Base-by-base conservation (phyloP, 2,888 invertebrate genomes). In the Eristalis tenax region DNA sequence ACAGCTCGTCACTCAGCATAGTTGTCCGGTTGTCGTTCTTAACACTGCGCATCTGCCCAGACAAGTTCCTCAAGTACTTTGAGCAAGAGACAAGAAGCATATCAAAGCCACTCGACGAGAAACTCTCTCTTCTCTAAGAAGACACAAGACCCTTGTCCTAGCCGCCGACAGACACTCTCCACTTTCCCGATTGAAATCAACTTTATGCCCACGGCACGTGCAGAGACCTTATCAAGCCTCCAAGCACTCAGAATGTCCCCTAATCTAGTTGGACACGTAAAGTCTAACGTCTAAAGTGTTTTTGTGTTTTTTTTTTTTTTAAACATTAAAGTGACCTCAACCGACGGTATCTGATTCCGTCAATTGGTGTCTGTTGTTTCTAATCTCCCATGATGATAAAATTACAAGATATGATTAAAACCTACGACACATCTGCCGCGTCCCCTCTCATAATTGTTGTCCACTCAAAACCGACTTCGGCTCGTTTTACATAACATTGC, bases 401-500 rank as follows among this genome's bases (percentile, higher is more conserved):
- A 69, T 38, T 59, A 56, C 56, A 68, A 76, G 57, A 68, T 69
- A 69, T 69, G 50, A 32, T 59, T 56, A 38, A 11, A 57, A 66
- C 68, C 5, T 13, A 13, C 38, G 5, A 15, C 22, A 26, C 38
- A 28, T 22, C 35, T 79, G 75, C 70, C 5, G 28, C 4, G 5
- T 5, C 28, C 83, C 59, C 70, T 64, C 13, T 26, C 71, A 57
- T 28, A 61, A 50, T n/a, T 38, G 23, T 50, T 11, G 26, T 85
- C 81, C 71, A 85, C 85, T 85, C 73, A 57, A 40, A 6, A 71
- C 4, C 22, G 35, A 73, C 73, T 81, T 57, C 63, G 68, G 57
- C 77, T 68, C n/a, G 18, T 26, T 50, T 77, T 18, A 82, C 85
- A 86, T 74, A 56, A 74, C 78, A 66, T 43, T 74, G 57, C 77